These are phyloP conservation scores for Zaprionus vittiger DNA, from an alignment of 1,140 invertebrate genomes.

Conservation along the genomic window DNA sequence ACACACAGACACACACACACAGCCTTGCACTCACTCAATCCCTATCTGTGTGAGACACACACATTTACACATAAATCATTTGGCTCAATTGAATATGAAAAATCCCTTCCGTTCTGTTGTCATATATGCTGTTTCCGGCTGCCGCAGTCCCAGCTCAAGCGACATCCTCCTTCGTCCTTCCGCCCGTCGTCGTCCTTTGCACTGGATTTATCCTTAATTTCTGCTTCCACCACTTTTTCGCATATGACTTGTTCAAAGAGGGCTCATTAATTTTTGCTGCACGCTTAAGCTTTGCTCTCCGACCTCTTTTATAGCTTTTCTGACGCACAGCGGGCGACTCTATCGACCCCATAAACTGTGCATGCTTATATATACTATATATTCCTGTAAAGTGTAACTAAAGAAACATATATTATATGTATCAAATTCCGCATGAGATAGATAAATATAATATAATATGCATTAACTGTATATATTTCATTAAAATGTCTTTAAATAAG, in stretches of 20 bases:
- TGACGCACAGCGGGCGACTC: neutral
- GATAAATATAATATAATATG: no score
- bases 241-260: slow-evolving; percentile 62
- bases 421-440: no score
- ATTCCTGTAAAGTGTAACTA: neutral
- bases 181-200: slow-evolving; percentile 26
- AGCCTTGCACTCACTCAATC: neutral
- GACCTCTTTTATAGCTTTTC: neutral
- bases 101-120: slow-evolving; percentile 82
- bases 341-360: neutral
- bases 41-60: slow-evolving; percentile 1
- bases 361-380: neutral
- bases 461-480: no score
- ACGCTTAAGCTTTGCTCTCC: slow-evolving; percentile 24
- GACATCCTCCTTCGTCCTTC: slow-evolving; percentile 11
- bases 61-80: slow-evolving; percentile 67
- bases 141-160: slow-evolving; percentile 74
- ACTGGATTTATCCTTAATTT: slow-evolving; percentile 50
- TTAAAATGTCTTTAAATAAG: no score
- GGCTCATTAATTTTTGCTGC: slow-evolving; percentile 75
- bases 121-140: slow-evolving; percentile 84
- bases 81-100: slow-evolving; percentile 81
- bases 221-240: slow-evolving; percentile 29
- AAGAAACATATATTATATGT: no score
- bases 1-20: slow-evolving; percentile 20